Evolutionary conservation across 2,888 invertebrate species (phyloP), one percentile per base, ranked within the genome.

Genomic region (Drosophila trichaetosa): DNA sequence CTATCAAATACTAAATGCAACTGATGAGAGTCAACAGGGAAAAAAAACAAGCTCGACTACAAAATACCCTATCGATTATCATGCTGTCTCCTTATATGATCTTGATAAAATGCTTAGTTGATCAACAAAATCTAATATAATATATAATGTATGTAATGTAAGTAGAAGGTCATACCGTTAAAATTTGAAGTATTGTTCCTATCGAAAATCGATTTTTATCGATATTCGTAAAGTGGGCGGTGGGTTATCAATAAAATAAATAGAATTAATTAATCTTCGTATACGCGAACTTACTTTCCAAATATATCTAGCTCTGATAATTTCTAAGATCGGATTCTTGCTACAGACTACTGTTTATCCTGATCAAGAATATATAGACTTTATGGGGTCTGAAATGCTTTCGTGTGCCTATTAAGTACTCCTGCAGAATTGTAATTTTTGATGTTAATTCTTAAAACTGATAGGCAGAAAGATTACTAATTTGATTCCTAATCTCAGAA

Each of bases 1-100:
- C 53, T 74, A 59, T 48, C 57, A 56, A 68, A 66, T 38, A 33
- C 27, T 34, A 57, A 62, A 21, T 13, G 64, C 53, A 51, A 18
- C 27, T 61, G 21, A 34, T 16, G 4, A 13, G 21, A n/a, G 13
- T 29, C 6, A 40, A 27, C 18, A 24, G 46, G 4, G 24, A 8
- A 24, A 4, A 24, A 46, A 46, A 46, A 8, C 21, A 46, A 46
- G 7, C 21, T 46, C 16, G 46, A 24, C 24, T 24, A 46, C 16
- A 8, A 24, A 24, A 24, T 46, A 24, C 46, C 46, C 46, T 24
- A 16, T 13, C 42, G 10, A 4, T 13, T 42, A 42, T 42, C 6
- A 42, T 42, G n/a, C 11, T 21, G 42, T 6, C 42, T 42, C 11
- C 6, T 21, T 11, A 21, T 13, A 11, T 13, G 11, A 21, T 42